Base-by-base conservation (phyloP, 1,140 invertebrate genomes). In the Drosophila gunungcola region DNA sequence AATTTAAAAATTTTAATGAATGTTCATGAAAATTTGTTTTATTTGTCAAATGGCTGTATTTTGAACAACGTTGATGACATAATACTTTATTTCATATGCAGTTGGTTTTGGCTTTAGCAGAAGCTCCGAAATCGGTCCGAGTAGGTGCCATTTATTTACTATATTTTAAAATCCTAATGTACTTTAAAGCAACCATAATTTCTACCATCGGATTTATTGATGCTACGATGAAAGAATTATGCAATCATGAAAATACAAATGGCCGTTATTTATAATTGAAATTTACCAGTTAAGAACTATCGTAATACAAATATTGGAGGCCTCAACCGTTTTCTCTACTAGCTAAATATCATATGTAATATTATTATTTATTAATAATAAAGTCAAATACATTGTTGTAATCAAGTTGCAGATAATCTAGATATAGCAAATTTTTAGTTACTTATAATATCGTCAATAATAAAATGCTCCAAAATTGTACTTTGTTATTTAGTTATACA, bases 401-500 rank as follows among this genome's bases (percentile, higher is more conserved):
- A 55, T 45, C 21, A 45, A 70, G 32, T 65, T 64, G 13, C n/a
- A 52, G 49, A 45, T 27, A 34, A 25, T 21, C 16, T 65, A 49
- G 27, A 11, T 29, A 16, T 49, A 42, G 36, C 16, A 0, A 25
- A 51, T n/a, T 34, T 65, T 65, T 27, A 34, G 29, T 65, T 52
- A 39, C 16, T 11, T 36, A 21, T 12, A 53, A 13, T 27, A 41
- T 41, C 2, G 48, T n/a, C 10, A 25, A 11, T 29, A 12, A 51
- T 39, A 39, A 4, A 61, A 39, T 62, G 0, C 38, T n/a, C 16
- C 16, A 25, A 42, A 49, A 21, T 49, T 69, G 12, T 48, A 42
- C 21, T 70, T 41, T 48, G 67, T 70, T 70, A 70, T 70, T 69
- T 70, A 70, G 42, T 70, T 69, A 10, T 65, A 65, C 6, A 34